These are phyloP conservation scores for Sebastes oblongus DNA, from an alignment of 2,797 vertebrate species.

Conservation along the genomic window DNA sequence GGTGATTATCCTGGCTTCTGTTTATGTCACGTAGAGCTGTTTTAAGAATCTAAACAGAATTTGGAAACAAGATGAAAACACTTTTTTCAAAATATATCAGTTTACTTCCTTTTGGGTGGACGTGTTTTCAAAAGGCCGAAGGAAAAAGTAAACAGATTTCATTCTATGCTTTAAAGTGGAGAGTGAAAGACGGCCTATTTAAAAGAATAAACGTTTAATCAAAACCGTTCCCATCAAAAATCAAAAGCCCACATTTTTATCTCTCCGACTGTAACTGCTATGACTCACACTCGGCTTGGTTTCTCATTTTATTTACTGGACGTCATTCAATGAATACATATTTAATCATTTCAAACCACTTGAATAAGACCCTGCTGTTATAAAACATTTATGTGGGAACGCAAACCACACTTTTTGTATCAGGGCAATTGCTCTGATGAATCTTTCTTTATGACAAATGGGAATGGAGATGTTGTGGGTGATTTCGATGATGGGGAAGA, in stretches of 20 bases:
- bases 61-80: background rate
- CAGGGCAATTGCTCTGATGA: background rate
- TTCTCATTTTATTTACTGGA: slow-evolving; percentile 2
- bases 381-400: background rate
- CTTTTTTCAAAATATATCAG: background rate
- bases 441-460: slow-evolving; percentile 3
- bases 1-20: background rate
- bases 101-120: background rate
- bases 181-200: background rate
- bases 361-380: background rate
- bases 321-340: background rate
- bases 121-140: background rate
- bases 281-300: background rate
- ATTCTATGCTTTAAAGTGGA: background rate
- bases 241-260: background rate
- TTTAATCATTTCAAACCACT: background rate
- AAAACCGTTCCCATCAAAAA: background rate
- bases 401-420: background rate
- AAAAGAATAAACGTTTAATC: background rate
- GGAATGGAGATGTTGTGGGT: slow-evolving; percentile 28
- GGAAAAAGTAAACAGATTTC: background rate
- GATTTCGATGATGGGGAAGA: slow-evolving; percentile 9
- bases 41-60: background rate
- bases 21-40: background rate
- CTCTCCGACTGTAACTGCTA: background rate